phyloP scores from a whole-genome alignment of 1,140 invertebrate species.

The Calliphora vicina region DNA sequence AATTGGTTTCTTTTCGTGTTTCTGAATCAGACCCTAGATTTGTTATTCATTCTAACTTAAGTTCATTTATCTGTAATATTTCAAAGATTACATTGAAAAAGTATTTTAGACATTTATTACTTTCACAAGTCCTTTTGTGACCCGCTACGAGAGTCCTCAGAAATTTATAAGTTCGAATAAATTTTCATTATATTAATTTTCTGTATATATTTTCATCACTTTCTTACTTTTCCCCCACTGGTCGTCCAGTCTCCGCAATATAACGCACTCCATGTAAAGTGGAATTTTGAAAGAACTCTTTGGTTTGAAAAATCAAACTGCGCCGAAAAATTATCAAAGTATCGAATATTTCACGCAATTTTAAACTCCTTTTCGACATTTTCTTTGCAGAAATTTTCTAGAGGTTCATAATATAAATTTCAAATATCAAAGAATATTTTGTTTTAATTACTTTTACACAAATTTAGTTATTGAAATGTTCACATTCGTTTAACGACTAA shows the following conservation, averaged over 20 bases:
- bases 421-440: background rate
- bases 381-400: conserved; percentile 45
- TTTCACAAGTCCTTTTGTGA: too few species aligned
- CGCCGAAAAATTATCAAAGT: conserved; percentile 64
- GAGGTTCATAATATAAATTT: background rate
- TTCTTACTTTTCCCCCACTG: conserved; percentile 71
- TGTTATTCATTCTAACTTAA: too few species aligned
- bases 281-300: conserved; percentile 75
- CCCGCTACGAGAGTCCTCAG: too few species aligned
- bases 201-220: too few species aligned
- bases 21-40: too few species aligned
- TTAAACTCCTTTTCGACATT: conserved; percentile 50
- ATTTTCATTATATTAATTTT: too few species aligned
- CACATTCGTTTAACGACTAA: background rate
- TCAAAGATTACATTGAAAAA: too few species aligned
- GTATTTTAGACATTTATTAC: too few species aligned
- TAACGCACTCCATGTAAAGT: conserved; percentile 76
- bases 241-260: conserved; percentile 73
- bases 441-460: background rate
- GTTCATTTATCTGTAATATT: too few species aligned
- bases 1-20: too few species aligned
- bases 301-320: conserved; percentile 71
- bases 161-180: too few species aligned
- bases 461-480: too few species aligned
- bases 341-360: conserved; percentile 41